Percentiles rank a stretch among this genome's conserved stretches.
These are phyloP conservation scores for Smutsia gigantea DNA, from an alignment of 2,797 vertebrate genomes.

Conservation along the genomic window DNA sequence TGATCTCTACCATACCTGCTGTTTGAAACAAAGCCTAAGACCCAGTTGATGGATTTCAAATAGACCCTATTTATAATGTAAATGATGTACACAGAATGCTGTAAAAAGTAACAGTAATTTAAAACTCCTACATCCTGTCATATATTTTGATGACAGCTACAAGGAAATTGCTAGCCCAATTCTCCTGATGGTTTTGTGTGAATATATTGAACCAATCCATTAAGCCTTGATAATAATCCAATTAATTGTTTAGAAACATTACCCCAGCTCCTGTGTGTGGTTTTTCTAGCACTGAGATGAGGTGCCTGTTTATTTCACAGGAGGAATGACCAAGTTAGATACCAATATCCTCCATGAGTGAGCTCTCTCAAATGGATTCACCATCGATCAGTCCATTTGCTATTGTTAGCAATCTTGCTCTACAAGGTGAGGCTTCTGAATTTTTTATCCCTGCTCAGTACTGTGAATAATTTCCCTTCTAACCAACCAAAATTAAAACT, in stretches of 20 bases:
- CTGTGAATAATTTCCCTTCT: slow-evolving; percentile 38
- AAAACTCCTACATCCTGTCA: slow-evolving; percentile 24
- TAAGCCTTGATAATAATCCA: slow-evolving; percentile 84
- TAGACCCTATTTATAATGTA: not conserved
- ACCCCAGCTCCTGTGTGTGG: slow-evolving; percentile 70
- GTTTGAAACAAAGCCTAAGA: slow-evolving; percentile 61
- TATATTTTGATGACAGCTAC: slow-evolving; percentile 79
- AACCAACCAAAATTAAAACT: slow-evolving; percentile 58
- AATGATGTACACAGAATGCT: slow-evolving; percentile 30
- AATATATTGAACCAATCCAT: slow-evolving; percentile 83
- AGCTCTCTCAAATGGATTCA: slow-evolving; percentile 74
- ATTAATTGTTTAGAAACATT: slow-evolving; percentile 83
- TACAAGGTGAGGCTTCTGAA: not conserved
- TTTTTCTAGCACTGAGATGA: slow-evolving; percentile 77
- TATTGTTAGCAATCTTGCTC: slow-evolving; percentile 68
- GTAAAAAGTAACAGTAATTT: slow-evolving; percentile 25
- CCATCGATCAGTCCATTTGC: slow-evolving; percentile 70
- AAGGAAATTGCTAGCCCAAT: slow-evolving; percentile 68
- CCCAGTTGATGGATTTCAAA: slow-evolving; percentile 28
- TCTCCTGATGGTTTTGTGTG: slow-evolving; percentile 61
- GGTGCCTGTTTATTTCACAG: slow-evolving; percentile 80
- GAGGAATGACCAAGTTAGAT: slow-evolving; percentile 72
- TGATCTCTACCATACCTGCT: not conserved
- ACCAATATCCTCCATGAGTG: slow-evolving; percentile 73
- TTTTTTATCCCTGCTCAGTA: not conserved